Evolutionary conservation across 1,140 invertebrate genomes (phyloP).

Genomic region (Leptopilina boulardi): DNA sequence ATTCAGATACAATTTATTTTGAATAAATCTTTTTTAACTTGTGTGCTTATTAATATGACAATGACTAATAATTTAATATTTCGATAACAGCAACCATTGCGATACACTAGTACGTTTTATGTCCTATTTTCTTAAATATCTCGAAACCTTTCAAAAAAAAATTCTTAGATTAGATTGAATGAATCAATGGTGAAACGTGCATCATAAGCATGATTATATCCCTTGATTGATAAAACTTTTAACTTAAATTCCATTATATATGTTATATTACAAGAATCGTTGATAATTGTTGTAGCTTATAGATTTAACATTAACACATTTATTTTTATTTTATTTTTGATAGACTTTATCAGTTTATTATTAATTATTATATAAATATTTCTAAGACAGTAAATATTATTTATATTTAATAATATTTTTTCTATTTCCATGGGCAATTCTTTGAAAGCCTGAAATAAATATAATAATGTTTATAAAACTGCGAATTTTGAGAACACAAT

Average conservation of each 20-base stretch:
- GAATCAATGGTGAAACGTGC: slow-evolving; percentile 28
- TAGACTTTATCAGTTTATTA: no score
- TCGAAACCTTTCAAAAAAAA: background rate
- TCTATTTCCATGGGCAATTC: no score
- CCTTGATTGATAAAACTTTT: background rate
- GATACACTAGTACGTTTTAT: slow-evolving; percentile 32
- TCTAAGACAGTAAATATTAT: no score
- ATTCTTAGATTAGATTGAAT: slow-evolving; percentile 29
- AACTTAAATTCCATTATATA: background rate
- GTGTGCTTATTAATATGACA: background rate
- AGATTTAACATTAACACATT: no score
- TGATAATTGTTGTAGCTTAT: background rate
- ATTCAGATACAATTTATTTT: no score
- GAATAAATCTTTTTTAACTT: background rate
- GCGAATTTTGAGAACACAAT: no score
- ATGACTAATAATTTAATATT: slow-evolving; percentile 26
- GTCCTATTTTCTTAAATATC: slow-evolving; percentile 14
- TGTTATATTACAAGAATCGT: background rate
- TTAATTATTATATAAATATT: no score
- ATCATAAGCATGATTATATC: slow-evolving; percentile 21
- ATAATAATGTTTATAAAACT: no score
- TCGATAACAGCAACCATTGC: slow-evolving; percentile 27
- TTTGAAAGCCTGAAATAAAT: no score
- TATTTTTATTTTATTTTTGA: no score
- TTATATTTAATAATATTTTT: no score